A percentile compares a stretch with the other conserved stretches of the same genome.
Evolutionary conservation across 2,113 vertebrate species (phyloP).

Genomic region (Osmerus mordax): DNA sequence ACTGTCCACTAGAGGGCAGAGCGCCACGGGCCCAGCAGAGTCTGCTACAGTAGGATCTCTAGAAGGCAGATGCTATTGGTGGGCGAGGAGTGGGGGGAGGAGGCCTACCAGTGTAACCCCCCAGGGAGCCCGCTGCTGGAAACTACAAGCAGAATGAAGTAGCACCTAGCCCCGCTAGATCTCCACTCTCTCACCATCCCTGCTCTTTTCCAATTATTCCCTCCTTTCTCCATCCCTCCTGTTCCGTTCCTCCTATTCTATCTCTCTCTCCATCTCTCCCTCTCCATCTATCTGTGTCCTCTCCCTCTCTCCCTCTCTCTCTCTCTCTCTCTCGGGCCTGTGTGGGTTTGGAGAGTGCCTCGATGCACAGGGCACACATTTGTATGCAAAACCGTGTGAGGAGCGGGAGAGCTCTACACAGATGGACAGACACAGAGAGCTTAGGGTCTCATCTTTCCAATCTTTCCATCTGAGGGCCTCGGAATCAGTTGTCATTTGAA

Average conservation of each 20-base stretch:
- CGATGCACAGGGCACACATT: constrained; percentile 29
- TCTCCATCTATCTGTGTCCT: neutral
- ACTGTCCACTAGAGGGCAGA: neutral
- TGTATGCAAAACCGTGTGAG: constrained; percentile 12
- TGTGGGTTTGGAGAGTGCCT: constrained; percentile 16
- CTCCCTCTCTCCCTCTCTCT: neutral
- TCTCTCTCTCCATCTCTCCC: neutral
- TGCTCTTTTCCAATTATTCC: too few species aligned
- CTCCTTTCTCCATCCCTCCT: too few species aligned
- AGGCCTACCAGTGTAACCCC: neutral
- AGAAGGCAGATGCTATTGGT: neutral
- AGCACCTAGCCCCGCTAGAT: neutral
- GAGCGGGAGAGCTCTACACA: constrained; percentile 7
- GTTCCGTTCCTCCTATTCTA: too few species aligned
- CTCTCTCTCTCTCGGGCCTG: neutral
- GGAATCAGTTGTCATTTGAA: constrained; percentile 30
- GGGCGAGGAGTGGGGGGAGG: neutral
- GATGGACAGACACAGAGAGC: neutral
- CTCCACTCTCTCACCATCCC: neutral
- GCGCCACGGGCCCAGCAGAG: neutral
- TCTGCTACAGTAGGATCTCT: neutral
- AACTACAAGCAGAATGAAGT: neutral
- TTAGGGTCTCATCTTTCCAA: constrained; percentile 19
- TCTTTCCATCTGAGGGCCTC: constrained; percentile 34
- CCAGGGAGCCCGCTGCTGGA: neutral